A percentile compares a stretch with the other conserved stretches of the same genome.
phyloP scores from a whole-genome alignment of 2,888 invertebrate species.

The Epinotia ramella region DNA sequence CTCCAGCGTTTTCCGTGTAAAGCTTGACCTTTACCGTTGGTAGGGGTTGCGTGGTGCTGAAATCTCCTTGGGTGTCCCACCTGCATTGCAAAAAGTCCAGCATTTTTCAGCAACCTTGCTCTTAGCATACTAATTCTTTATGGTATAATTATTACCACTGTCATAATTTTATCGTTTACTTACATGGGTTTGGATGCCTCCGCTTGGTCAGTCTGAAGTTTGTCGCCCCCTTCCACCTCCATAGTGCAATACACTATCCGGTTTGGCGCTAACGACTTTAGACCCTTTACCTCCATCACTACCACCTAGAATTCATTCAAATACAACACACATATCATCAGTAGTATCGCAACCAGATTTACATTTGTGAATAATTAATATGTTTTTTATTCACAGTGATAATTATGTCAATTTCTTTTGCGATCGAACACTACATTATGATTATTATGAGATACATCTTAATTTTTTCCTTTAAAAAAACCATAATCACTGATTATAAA shows the following conservation, averaged over 20 bases:
- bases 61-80: slow-evolving; percentile 99
- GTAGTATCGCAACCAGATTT: not conserved
- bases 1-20: slow-evolving; percentile 98
- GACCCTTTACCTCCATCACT: slow-evolving; percentile 99
- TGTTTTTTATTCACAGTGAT: not conserved
- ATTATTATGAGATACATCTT: no score
- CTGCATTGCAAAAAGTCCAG: slow-evolving; percentile 73
- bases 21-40: slow-evolving; percentile 99
- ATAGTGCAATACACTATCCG: slow-evolving; percentile 99
- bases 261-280: slow-evolving; percentile 98
- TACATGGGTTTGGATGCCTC: slow-evolving; percentile 99
- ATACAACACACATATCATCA: slow-evolving; percentile 25
- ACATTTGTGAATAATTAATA: not conserved
- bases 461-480: no score
- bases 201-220: slow-evolving; percentile 99
- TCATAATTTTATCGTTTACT: slow-evolving; percentile 60
- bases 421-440: not conserved
- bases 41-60: slow-evolving; percentile 98
- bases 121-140: not conserved
- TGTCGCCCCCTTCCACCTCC: slow-evolving; percentile 99
- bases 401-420: not conserved
- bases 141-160: not conserved
- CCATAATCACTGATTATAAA: no score
- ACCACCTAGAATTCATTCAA: slow-evolving; percentile 89
- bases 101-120: not conserved